phyloP scores from a whole-genome alignment of 2,888 invertebrate species.

The Oligia latruncula region DNA sequence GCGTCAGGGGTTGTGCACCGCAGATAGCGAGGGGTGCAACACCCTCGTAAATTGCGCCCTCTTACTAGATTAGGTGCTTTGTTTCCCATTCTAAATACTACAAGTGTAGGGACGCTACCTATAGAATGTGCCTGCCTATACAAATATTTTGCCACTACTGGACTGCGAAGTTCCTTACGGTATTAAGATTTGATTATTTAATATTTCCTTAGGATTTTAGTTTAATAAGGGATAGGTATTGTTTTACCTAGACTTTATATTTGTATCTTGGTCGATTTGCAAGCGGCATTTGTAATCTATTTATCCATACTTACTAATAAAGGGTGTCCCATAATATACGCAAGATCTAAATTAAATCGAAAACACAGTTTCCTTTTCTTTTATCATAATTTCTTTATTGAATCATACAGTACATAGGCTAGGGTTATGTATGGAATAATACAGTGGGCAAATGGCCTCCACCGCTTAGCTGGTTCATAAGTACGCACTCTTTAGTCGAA shows the following conservation, averaged over 20 bases:
- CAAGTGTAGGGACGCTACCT: constrained; percentile 61
- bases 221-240: background rate
- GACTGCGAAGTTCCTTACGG: constrained; percentile 7
- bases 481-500: background rate
- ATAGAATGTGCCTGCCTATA: constrained; percentile 31
- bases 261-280: background rate
- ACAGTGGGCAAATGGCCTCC: background rate
- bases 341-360: too few relatives aligned
- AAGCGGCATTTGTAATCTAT: background rate
- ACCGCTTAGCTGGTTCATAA: background rate
- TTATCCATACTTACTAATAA: background rate
- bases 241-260: background rate
- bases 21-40: constrained; percentile 63
- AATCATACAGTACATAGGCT: background rate
- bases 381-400: background rate
- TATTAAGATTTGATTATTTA: too few relatives aligned
- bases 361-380: background rate
- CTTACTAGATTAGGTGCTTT: constrained; percentile 76
- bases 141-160: constrained; percentile 53
- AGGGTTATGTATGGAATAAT: background rate
- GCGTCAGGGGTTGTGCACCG: constrained; percentile 62
- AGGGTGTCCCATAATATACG: background rate
- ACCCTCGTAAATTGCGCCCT: constrained; percentile 72
- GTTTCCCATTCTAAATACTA: constrained; percentile 70
- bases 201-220: too few relatives aligned